Base-by-base conservation (phyloP, 1,140 invertebrate species). In the Telenomus remus region DNA sequence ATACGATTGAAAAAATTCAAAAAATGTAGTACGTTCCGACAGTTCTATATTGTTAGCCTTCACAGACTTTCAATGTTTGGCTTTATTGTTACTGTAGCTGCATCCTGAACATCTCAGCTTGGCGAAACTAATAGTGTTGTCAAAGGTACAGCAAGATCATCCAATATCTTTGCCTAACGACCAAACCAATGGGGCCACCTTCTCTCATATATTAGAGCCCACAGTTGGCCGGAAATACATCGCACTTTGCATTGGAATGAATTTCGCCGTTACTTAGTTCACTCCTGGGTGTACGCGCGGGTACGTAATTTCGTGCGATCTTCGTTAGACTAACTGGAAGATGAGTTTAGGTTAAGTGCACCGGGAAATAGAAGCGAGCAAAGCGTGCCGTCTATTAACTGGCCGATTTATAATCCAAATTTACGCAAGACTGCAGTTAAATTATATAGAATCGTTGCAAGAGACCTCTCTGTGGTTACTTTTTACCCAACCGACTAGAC, bases 211-310 rank as follows among this genome's bases (percentile, higher is more conserved):
- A 77, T 72, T 71, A 76, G 51, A 61, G 53, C 50, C 48, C 55
- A 53, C 53, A 71, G 74, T 76, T 76, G 57, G 61, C 74, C 51
- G 69, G 75, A 70, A 79, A 72, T 69, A 76, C 57, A 74, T 71
- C 66, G 64, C 65, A 75, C 54, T 77, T 79, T 77, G 71, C 74
- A 80, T 80, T 79, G 73, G 76, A 80, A 80, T 79, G 73, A 68
- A 78, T 74, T 66, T 77, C 42, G 16, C 59, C 49, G 51, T 75
- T 75, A 68, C 71, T 57, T 61, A 63, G 63, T 61, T 68, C 46
- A 56, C 55, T 66, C 71, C 43, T 49, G 51, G 51, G 42, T 66
- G 56, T 68, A 76, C 75, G 48, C 75, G 48, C 48, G 34, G 44
- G 54, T 69, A 70, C 69, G 70, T 79, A 81, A 76, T 76, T 75